phyloP scores from a whole-genome alignment of 2,888 invertebrate genomes.

The Belgica antarctica region DNA sequence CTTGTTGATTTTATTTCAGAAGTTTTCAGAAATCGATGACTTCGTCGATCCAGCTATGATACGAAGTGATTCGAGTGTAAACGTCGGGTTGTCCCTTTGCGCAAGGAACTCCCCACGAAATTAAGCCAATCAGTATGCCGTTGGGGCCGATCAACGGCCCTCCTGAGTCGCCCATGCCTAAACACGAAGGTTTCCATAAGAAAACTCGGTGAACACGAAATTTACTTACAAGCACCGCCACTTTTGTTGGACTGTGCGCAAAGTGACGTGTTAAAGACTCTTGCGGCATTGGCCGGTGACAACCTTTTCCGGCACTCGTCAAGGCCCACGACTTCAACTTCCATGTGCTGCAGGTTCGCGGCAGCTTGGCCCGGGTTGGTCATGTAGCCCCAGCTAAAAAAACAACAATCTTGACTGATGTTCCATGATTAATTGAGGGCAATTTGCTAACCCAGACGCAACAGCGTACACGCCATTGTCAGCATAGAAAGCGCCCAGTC shows the following conservation, averaged over 20 bases:
- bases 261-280: constrained; percentile 9
- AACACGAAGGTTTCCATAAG: background rate
- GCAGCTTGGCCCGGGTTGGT: background rate
- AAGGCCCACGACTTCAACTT: background rate
- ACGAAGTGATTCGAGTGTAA: background rate
- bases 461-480: background rate
- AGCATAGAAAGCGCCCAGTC: background rate
- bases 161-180: constrained; percentile 15
- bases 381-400: constrained; percentile 28
- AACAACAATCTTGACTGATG: background rate
- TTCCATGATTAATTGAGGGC: background rate
- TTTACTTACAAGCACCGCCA: constrained; percentile 13
- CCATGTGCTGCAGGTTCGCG: background rate
- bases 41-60: constrained; percentile 27
- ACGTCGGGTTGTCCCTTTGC: constrained; percentile 5
- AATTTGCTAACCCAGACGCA: constrained; percentile 16
- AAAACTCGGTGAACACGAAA: too few relatives aligned
- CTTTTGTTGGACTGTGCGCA: background rate
- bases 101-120: constrained; percentile 34
- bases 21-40: constrained; percentile 17
- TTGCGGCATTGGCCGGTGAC: constrained; percentile 10
- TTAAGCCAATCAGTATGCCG: background rate
- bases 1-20: background rate
- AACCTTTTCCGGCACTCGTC: constrained; percentile 1
- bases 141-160: background rate